phyloP scores from a whole-genome alignment of 2,888 invertebrate genomes.

The Drosophila meridionalis region DNA sequence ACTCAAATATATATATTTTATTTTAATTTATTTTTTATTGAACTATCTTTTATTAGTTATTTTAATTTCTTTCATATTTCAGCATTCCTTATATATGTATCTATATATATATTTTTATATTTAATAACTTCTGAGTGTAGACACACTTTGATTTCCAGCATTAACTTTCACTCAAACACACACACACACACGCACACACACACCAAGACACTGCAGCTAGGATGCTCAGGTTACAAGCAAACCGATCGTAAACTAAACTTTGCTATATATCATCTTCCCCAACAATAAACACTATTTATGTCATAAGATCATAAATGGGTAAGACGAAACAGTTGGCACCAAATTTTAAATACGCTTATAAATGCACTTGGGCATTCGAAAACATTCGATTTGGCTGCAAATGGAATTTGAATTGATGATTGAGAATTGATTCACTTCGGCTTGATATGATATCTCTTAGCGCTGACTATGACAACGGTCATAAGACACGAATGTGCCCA shows the following conservation, averaged over 20 bases:
- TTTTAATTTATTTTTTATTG: neutral
- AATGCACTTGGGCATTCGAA: neutral
- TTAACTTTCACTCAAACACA: neutral
- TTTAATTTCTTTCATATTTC: neutral
- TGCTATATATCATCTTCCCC: conserved; percentile 64
- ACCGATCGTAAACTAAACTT: conserved; percentile 58
- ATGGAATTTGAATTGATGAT: no score
- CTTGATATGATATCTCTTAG: no score
- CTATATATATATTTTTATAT: no score
- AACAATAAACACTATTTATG: conserved; percentile 54
- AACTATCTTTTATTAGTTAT: fast-evolving
- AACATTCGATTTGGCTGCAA: no score
- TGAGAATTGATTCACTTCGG: no score
- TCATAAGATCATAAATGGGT: conserved; percentile 19
- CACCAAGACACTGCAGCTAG: conserved; percentile 14
- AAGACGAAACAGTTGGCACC: neutral
- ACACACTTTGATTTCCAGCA: neutral
- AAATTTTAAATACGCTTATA: conserved; percentile 31
- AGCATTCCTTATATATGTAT: no score
- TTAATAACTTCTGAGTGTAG: neutral
- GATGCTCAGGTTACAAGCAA: conserved; percentile 66
- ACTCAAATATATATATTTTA: neutral
- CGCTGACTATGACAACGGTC: no score
- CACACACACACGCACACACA: neutral
- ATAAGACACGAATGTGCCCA: no score